Evolutionary conservation across 1,140 invertebrate genomes (phyloP), one percentile per base, ranked within the genome.

Genomic region (Drosophila kurseongensis): DNA sequence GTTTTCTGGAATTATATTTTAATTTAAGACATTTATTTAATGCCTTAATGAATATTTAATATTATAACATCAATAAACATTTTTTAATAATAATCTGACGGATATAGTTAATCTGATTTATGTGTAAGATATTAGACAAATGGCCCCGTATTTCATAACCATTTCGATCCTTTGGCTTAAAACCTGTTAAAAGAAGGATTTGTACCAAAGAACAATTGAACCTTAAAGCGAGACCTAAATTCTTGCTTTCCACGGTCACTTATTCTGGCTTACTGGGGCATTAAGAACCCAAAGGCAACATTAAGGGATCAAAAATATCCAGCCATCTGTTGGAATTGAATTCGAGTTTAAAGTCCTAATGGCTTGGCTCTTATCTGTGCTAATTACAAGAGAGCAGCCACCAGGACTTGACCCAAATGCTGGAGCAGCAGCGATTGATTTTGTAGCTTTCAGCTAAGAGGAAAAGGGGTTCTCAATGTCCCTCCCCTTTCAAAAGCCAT

Each of bases 361-460:
- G 68, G 68, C 14, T 48, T 18, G 42, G 14, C 47, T 69, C 32
- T 78, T 74, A 79, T 62, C 69, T 66, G 47, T 44, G 80, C 55
- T 85, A 84, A 85, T 84, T 84, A 77, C 69, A 54, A 63, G 40
- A 48, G 58, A 40, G 57, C 60, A 67, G 76, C 55, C 55, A 16
- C 56, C 78, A 58, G 47, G 47, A 55, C 56, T 79, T 83, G 75
- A 83, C 80, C 69, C 52, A 62, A 72, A 58, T 57, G 73, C 52
- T 82, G 75, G 50, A 63, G 58, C 51, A 56, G 44, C 52, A 52
- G 60, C 69, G 58, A 85, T 84, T 84, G 77, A 84, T 84, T 83
- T 72, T 69, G 9, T 14, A 41, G 54, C 16, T 51, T 35, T 32
- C 35, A 12, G 29, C 8, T 0, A 38, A 38, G 10, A 7, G 29